A percentile compares a stretch with the other conserved stretches of the same genome.
Conservation (phyloP, 2,888 invertebrate species). For the Liopterus haemorrhoidalis region DNA sequence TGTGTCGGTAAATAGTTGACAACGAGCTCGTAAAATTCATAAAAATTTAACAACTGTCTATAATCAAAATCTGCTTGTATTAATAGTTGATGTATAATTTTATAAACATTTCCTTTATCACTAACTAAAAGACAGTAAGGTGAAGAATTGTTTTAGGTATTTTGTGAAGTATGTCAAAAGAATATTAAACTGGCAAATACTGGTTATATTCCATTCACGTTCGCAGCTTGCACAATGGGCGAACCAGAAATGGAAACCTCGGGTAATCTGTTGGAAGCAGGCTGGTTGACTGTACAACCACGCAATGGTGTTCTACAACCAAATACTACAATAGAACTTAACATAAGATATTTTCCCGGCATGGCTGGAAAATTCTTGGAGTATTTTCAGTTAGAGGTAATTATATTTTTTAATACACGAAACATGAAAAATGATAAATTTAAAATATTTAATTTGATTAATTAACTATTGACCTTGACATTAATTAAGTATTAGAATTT, state of each 20-base stretch:
- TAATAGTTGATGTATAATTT: too few species aligned
- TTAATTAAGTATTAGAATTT: too few species aligned
- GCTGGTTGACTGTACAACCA: conserved; percentile 48
- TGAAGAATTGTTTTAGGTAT: conserved; percentile 36
- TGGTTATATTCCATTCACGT: conserved; percentile 47
- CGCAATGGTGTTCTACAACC: conserved; percentile 44
- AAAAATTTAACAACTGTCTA: too few species aligned
- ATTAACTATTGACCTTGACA: too few species aligned
- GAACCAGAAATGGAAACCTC: conserved; percentile 42
- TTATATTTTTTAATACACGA: not conserved
- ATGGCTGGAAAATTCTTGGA: conserved; percentile 52
- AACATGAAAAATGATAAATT: too few species aligned
- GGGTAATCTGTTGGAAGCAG: conserved; percentile 44
- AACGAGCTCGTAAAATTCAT: too few species aligned
- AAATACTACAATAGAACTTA: conserved; percentile 44
- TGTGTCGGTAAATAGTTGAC: too few species aligned
- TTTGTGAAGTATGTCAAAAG: conserved; percentile 40
- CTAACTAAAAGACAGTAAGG: conserved; percentile 37
- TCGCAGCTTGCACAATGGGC: conserved; percentile 46
- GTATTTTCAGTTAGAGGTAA: conserved; percentile 41
- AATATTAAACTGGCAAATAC: conserved; percentile 47
- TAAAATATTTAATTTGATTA: too few species aligned
- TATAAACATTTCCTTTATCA: conserved; percentile 48
- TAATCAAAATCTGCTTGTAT: too few species aligned
- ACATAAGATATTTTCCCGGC: conserved; percentile 51